Base-by-base conservation (phyloP, 2,113 vertebrate genomes). In the Pipra filicauda region DNA sequence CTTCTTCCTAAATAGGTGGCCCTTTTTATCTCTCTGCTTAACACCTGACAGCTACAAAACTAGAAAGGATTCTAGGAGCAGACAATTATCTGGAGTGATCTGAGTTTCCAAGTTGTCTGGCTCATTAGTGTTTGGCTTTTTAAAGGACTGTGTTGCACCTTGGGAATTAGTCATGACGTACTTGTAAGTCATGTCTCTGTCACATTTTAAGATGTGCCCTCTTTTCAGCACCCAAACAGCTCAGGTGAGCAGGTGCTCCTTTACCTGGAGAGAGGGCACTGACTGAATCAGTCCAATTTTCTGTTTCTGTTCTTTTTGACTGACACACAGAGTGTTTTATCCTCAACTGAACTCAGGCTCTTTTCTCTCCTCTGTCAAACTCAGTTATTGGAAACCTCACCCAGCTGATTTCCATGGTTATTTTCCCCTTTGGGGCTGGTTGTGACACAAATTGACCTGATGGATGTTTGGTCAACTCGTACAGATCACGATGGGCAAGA, bases 351-450 rank as follows among this genome's bases (percentile, higher is more conserved):
- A 95, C 96, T 82, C 73, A 8, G 75, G 43, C n/a, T 46, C 21
- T 77, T 86, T 81, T 52, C 76, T 39, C 71, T 90, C 85, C 66
- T 87, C 95, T 93, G 94, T 94, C 95, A 97, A 61, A 87, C 31
- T 43, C 73, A 41, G 76, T 94, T 77, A 94, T 24, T 54, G 73
- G 74, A 76, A 93, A 74, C 77, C 52, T 74, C 78, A 94, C 20
- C 57, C 85, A 82, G 59, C 79, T 73, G 43, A 83, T 26, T 86
- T 88, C 46, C 7, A 8, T 3, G 30, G 72, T 44, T 72, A 3
- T 67, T 64, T 67, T 55, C 31, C 72, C 79, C 84, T 86, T 61
- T 65, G 86, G 94, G 85, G 93, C 59, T 91, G 71, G 67, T 66
- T 78, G 64, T 49, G 61, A 93, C 84, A 88, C 64, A 88, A 94